Conservation (phyloP, 1,140 invertebrate species). For the Drosophila pseudoobscura region DNA sequence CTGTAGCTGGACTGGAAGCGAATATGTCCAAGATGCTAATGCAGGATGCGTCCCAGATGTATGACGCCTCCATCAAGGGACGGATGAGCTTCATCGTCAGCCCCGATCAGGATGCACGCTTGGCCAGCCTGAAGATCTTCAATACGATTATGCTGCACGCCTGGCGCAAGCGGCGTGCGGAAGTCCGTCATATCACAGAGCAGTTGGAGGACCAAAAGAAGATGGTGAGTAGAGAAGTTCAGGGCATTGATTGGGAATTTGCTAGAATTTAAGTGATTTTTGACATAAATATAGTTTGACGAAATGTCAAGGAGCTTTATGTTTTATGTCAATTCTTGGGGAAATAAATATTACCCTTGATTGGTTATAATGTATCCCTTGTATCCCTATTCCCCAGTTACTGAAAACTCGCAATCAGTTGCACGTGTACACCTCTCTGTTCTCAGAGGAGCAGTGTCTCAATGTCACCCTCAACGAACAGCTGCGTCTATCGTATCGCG, state of each 20-base stretch:
- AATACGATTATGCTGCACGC: constrained; percentile 72
- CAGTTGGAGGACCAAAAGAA: constrained; percentile 63
- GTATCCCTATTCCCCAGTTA: constrained; percentile 23
- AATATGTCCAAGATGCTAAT: constrained; percentile 35
- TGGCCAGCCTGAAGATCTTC: constrained; percentile 72
- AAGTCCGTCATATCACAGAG: constrained; percentile 60
- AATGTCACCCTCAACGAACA: constrained; percentile 67
- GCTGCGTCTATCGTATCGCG: constrained; percentile 56
- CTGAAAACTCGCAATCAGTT: constrained; percentile 73
- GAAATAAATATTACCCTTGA: too few relatives aligned
- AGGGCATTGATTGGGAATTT: too few relatives aligned
- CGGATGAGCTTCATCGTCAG: constrained; percentile 47
- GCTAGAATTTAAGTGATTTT: too few relatives aligned
- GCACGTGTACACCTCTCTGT: constrained; percentile 71
- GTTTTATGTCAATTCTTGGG: too few relatives aligned
- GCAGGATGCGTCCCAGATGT: constrained; percentile 40
- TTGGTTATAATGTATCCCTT: too few relatives aligned
- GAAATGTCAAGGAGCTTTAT: too few relatives aligned
- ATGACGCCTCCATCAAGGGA: constrained; percentile 10
- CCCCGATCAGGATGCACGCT: constrained; percentile 53
- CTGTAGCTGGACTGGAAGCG: constrained; percentile 12
- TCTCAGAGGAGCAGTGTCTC: constrained; percentile 69
- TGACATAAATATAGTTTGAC: too few relatives aligned
- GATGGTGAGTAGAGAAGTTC: constrained; percentile 56
- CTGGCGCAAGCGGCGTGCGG: constrained; percentile 65